phyloP scores from a whole-genome alignment of 2,888 invertebrate genomes.

The Ichneumoninae sp. region DNA sequence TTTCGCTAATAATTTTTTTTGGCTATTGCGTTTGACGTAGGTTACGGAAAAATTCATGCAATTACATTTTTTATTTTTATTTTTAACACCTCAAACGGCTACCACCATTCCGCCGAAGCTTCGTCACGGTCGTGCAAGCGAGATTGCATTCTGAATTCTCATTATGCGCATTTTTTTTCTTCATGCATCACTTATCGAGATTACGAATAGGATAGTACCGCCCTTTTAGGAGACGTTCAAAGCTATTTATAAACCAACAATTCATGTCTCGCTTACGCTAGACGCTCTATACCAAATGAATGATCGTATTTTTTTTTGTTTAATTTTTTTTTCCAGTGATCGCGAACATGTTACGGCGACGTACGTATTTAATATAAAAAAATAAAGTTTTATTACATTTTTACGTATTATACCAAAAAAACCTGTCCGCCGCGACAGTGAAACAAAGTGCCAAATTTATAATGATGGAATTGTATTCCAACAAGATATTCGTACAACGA shows the following conservation, averaged over 20 bases:
- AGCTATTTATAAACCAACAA: conserved; percentile 35
- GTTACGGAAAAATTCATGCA: conserved; percentile 35
- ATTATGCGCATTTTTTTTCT: conserved; percentile 10
- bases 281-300: conserved; percentile 56
- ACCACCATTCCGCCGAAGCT: conserved; percentile 22
- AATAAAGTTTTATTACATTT: conserved; percentile 67
- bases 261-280: conserved; percentile 2
- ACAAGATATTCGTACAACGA: conserved; percentile 41
- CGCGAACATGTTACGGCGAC: conserved; percentile 37
- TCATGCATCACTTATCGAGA: conserved; percentile 1
- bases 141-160: conserved; percentile 13
- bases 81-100: conserved; percentile 20
- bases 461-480: conserved; percentile 43
- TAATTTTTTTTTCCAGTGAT: conserved; percentile 39
- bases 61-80: conserved; percentile 16
- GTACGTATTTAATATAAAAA: conserved; percentile 59
- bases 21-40: conserved; percentile 24
- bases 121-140: neutral
- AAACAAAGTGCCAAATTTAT: conserved; percentile 59
- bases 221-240: neutral
- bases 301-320: conserved; percentile 41
- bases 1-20: conserved; percentile 30
- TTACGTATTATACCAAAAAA: conserved; percentile 60
- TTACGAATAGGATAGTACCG: neutral
- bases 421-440: conserved; percentile 31